Percentiles rank a stretch among this genome's conserved stretches.
These are phyloP conservation scores for Hemibates koningsi DNA, from an alignment of 2,113 vertebrate genomes.

Conservation along the genomic window DNA sequence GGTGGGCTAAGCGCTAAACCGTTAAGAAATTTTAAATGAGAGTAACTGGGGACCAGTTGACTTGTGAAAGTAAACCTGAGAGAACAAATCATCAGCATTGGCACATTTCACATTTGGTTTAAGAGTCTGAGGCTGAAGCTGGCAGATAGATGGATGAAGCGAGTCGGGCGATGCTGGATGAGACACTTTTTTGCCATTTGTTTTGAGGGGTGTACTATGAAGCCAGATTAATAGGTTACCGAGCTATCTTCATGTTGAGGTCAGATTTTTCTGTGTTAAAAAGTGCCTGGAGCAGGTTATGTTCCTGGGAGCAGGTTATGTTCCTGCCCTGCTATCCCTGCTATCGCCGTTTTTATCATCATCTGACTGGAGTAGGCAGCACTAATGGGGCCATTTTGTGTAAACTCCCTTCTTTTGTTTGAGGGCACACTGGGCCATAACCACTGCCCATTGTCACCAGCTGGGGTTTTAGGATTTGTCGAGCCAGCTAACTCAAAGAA, in stretches of 20 bases:
- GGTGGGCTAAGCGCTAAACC: background rate
- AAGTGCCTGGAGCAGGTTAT: background rate
- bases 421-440: background rate
- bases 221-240: background rate
- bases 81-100: background rate
- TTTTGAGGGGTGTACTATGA: background rate
- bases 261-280: background rate
- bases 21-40: background rate
- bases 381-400: background rate
- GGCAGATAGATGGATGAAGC: background rate
- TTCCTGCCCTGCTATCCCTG: background rate
- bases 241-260: background rate
- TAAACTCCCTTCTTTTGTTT: background rate
- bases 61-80: background rate
- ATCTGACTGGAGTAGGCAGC: background rate
- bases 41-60: background rate
- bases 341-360: background rate
- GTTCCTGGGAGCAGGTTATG: background rate
- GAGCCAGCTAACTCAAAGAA: background rate
- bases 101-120: slow-evolving; percentile 28
- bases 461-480: background rate
- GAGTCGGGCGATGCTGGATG: background rate
- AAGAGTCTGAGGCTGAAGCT: background rate
- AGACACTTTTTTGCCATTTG: background rate
- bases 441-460: background rate